Evolutionary conservation across 2,888 invertebrate species (phyloP), one percentile per base, ranked within the genome.

Genomic region (Polymixis lichenea): DNA sequence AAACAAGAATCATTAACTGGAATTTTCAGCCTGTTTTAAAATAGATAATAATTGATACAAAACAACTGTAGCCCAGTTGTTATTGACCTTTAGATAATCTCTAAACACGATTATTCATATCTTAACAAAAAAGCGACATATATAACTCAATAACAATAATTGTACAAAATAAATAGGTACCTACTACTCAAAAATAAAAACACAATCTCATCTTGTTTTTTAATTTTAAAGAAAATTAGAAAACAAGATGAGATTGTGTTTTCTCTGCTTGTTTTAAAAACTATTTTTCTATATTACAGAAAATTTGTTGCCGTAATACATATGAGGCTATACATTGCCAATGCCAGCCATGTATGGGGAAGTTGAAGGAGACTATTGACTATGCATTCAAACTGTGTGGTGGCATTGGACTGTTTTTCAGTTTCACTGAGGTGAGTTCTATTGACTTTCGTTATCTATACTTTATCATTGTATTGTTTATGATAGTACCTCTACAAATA

Each of bases 341-440:
- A 83, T 99, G 98, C 92, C 95, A 97, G 49, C 97, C 98, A 0
- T 99, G 99, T 93, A 97, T 98, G 96, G 97, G 97, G 15, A 97
- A 97, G 92, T 95, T 98, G 76, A 98, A 98, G 92, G 97, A 97
- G 86, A 98, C 97, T 49, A 98, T 99, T 88, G 98, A 98, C 91
- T 98, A 98, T 92, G 99, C 98, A 1, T 98, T 99, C 91, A 98
- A 98, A 92, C 96, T 98, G 28, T 98, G 98, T 88, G 99, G 99
- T 67, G 99, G 99, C 80, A 98, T 99, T 89, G 99, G 99, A 75
- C 97, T 99, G 46, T 99, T 99, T 97, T 99, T 99, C 97, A 99
- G 99, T 92, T 99, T 99, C 92, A 99, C 99, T 66, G 99, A 99
- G 98, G 99, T 99, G 97, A 97, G 95, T 77, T 66, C 38, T 55